Percentiles rank a stretch among this genome's conserved stretches.
Conservation (phyloP, 2,888 invertebrate species). For the Lepidocyrtoides sp. region DNA sequence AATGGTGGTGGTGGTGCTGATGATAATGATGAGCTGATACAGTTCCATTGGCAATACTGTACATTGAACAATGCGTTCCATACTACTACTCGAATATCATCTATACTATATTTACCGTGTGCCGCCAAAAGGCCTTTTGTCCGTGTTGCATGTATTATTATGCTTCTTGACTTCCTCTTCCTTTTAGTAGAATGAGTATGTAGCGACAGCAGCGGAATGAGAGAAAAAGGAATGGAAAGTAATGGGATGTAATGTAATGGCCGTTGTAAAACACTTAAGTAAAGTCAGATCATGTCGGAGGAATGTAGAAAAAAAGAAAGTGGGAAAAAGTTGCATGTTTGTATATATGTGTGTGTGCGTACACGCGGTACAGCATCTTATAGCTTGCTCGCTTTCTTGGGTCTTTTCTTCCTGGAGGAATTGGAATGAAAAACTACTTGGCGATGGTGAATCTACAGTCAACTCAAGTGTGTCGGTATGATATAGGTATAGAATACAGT, state of each 20-base stretch:
- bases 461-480: background rate
- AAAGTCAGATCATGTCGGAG: constrained; percentile 80
- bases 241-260: constrained; percentile 83
- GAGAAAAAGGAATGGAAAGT: constrained; percentile 78
- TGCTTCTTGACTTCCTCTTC: constrained; percentile 55
- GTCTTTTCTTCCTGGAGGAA: constrained; percentile 45
- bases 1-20: constrained; percentile 17
- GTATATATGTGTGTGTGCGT: constrained; percentile 38
- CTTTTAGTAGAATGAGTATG: constrained; percentile 60
- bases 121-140: constrained; percentile 2
- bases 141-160: background rate
- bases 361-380: background rate
- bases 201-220: constrained; percentile 56
- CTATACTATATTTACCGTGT: background rate
- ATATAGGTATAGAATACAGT: background rate
- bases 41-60: constrained; percentile 9
- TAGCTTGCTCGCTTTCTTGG: constrained; percentile 27
- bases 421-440: constrained; percentile 65
- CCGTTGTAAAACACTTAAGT: constrained; percentile 84
- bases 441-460: constrained; percentile 36
- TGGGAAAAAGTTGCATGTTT: constrained; percentile 55
- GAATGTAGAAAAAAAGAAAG: constrained; percentile 51
- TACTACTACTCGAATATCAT: no score
- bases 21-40: constrained; percentile 60
- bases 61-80: background rate